Base-by-base conservation (phyloP, 2,113 vertebrate species). In the Callocephalon fimbriatum region DNA sequence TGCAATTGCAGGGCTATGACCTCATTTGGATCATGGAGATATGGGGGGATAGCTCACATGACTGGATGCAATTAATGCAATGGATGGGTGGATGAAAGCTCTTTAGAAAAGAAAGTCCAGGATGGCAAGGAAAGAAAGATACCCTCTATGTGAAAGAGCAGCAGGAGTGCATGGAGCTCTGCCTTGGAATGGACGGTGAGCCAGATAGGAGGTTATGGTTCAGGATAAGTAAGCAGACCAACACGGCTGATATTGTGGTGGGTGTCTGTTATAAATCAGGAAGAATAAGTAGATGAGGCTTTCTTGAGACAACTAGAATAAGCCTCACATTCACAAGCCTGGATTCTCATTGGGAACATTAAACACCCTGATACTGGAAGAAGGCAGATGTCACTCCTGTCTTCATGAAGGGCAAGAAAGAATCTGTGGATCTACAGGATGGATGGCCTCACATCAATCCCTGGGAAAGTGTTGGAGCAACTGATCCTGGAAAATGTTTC, bases 21-120 rank as follows among this genome's bases (percentile, higher is more conserved):
- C 42, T 63, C 12, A 21, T 3, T 38, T 32, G 31, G 35, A 56
- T 75, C 1, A 0, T 8, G 42, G n/a, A 44, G 19, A 4, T 3
- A 2, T 25, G 13, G 32, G 58, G 63, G 29, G n/a, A 35, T 51
- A 79, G 51, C 26, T 74, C 42, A 42, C 21, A 20, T 0, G 5
- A 40, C 13, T 18, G 45, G 29, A 79, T 59, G 54, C 8, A 29
- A 21, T 35, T 71, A 25, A n/a, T 54, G 40, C 14, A 23, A 6
- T 21, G 19, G 15, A 20, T 16, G 51, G n/a, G 19, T 29, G 26
- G 26, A 6, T 35, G 31, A 21, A 81, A 22, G 53, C n/a, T 68
- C 26, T 68, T 56, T 32, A 22, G 26, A 44, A 85, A 72, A 26
- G 22, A 38, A 62, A 35, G 42, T 16, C 26, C 3, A 4, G 26